Conservation (phyloP, 2,888 invertebrate species). For the Deroplatys truncata region DNA sequence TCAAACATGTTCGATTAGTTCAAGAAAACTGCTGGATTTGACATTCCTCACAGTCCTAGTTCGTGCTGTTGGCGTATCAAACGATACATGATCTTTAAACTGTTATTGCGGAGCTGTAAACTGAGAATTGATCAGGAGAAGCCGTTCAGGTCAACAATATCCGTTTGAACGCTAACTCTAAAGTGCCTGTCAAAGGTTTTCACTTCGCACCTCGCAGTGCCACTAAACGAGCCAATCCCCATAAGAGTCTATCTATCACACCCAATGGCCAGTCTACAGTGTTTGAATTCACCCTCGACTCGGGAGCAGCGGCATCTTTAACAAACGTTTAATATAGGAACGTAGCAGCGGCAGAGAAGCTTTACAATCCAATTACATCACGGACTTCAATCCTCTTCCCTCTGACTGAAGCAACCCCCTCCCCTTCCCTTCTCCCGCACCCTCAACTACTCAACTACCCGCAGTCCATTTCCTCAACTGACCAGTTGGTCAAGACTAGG, state of each 20-base stretch:
- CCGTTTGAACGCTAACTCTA: background rate
- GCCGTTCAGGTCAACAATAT: background rate
- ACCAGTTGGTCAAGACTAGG: background rate
- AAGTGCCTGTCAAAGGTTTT: background rate
- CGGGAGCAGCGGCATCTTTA: slow-evolving; percentile 1
- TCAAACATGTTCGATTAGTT: no score
- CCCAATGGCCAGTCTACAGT: background rate
- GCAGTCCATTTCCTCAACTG: slow-evolving; percentile 18
- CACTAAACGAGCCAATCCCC: background rate
- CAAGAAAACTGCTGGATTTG: no score
- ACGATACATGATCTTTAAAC: no score
- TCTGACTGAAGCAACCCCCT: background rate
- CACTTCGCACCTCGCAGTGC: background rate
- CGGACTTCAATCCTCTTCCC: slow-evolving; percentile 19
- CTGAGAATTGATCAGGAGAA: background rate
- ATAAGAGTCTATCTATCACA: background rate
- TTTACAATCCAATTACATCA: slow-evolving; percentile 28
- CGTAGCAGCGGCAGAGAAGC: background rate
- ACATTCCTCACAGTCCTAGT: no score
- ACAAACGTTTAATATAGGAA: slow-evolving; percentile 13
- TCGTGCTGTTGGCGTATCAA: no score
- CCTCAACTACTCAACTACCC: slow-evolving; percentile 10
- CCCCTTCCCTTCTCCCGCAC: background rate
- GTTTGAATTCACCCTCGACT: background rate
- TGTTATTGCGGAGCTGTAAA: no score